phyloP scores from a whole-genome alignment of 2,113 vertebrate genomes.

The Pantherophis guttatus region DNA sequence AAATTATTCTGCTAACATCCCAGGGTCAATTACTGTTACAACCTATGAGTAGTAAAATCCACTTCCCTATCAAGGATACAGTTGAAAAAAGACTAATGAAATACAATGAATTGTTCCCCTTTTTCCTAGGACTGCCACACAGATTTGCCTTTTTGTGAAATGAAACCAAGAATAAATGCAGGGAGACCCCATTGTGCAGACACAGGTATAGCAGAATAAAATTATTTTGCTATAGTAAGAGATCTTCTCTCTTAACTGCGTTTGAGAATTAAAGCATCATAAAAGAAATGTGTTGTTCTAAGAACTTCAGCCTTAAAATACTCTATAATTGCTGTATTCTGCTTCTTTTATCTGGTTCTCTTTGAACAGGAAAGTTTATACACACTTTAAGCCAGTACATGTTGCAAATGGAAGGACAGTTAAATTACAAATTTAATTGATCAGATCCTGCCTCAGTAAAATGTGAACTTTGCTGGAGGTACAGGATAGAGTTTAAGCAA shows the following conservation, averaged over 20 bases:
- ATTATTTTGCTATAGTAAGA: background rate
- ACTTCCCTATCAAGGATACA: background rate
- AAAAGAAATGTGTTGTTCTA: background rate
- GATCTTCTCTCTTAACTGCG: background rate
- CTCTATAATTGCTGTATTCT: slow-evolving; percentile 9
- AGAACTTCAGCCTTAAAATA: background rate
- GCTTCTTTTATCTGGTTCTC: background rate
- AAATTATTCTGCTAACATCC: background rate
- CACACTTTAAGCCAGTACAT: background rate
- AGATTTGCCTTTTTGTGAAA: background rate
- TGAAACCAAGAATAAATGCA: background rate
- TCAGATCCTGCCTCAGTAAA: background rate
- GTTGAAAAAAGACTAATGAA: background rate
- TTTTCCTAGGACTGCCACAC: background rate
- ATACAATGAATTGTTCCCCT: background rate
- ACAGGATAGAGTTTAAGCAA: background rate
- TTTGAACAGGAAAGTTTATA: background rate
- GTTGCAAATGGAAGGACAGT: background rate
- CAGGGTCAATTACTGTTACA: background rate
- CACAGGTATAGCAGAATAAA: background rate
- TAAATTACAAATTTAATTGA: background rate
- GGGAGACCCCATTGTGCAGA: background rate
- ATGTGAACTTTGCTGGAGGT: background rate
- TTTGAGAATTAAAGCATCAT: background rate
- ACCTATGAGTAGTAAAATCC: background rate